Base-by-base conservation (phyloP, 2,888 invertebrate genomes). In the Caenorhabditis wallacei region DNA sequence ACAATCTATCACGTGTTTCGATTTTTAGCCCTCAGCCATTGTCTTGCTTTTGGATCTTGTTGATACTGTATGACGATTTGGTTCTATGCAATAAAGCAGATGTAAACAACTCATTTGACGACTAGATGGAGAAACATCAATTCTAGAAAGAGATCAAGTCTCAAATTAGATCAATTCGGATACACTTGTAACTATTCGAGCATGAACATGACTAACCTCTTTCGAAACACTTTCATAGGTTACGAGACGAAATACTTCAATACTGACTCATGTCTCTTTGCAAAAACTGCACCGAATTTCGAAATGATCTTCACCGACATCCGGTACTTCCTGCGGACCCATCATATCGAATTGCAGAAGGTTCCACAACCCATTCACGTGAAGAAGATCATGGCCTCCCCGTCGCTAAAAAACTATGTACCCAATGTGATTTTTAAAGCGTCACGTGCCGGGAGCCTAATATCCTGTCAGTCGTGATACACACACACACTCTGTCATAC, bases 1-100 rank as follows among this genome's bases (percentile, higher is more conserved):
- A 26, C 66, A n/a, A 69, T 59, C 72, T 63, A 56, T 80, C 80
- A 80, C 80, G 74, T 80, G 80, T 69, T 20, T 11, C 30, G 13
- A 74, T 22, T 71, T n/a, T 40, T 57, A 46, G 22, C 43, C 69
- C 8, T 8, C 61, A 20, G 35, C 26, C 46, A 57, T 59, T 63
- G 56, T 75, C 68, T 61, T 78, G 69, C 68, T 63, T 48, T 16
- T 69, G 54, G 69, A 63, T 63, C 69, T 26, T 51, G 69, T 22
- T 43, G 68, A 57, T 43, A 40, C 57, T 68, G 66, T 59, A 22
- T 51, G 66, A 59, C 66, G 51, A 11, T 26, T 51, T 18, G 51
- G 63, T 74, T 75, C 51, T 59, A 7, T 43, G 26, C 46, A 30
- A 18, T 54, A 48, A 22, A 48, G 46, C 46, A 13, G 18, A 18